Evolutionary conservation across 2,797 vertebrate species (phyloP).

Genomic region (Eutrigla gurnardus): DNA sequence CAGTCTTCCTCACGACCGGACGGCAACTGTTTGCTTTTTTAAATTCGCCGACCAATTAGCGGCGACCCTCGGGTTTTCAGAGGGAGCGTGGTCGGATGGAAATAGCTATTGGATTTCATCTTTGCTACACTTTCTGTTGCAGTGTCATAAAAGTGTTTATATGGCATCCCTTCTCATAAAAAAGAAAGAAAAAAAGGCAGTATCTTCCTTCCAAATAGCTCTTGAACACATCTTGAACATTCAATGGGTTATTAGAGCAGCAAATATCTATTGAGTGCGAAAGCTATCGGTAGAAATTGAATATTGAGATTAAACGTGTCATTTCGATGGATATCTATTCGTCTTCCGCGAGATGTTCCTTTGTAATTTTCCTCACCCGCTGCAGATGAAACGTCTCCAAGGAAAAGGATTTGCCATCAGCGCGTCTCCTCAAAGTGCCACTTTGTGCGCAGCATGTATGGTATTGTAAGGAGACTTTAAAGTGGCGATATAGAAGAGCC

Average conservation of each 20-base stretch:
- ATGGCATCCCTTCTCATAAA: conserved; percentile 1
- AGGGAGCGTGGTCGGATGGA: neutral
- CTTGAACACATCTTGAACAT: neutral
- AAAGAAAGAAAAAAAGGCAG: conserved; percentile 19
- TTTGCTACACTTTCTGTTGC: neutral
- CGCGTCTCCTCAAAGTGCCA: neutral
- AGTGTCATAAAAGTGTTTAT: conserved; percentile 32
- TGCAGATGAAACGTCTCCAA: conserved; percentile 36
- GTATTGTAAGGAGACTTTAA: neutral
- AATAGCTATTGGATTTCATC: conserved; percentile 21
- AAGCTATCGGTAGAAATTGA: neutral
- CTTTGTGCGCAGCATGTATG: conserved; percentile 1
- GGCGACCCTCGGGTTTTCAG: conserved; percentile 34
- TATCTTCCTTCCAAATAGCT: conserved; percentile 7
- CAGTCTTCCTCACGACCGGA: conserved; percentile 25
- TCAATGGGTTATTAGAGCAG: too few relatives aligned
- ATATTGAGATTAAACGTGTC: conserved; percentile 28
- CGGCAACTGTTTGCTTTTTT: conserved; percentile 38
- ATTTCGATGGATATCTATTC: conserved; percentile 30
- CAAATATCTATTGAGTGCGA: too few relatives aligned
- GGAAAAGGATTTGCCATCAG: conserved; percentile 19
- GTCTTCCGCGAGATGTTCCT: conserved; percentile 17
- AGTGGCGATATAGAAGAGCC: conserved; percentile 2
- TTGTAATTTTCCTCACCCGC: conserved; percentile 6
- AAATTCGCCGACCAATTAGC: conserved; percentile 57